phyloP scores from a whole-genome alignment of 2,113 vertebrate species.

The Cyprinodon brontotheroides region DNA sequence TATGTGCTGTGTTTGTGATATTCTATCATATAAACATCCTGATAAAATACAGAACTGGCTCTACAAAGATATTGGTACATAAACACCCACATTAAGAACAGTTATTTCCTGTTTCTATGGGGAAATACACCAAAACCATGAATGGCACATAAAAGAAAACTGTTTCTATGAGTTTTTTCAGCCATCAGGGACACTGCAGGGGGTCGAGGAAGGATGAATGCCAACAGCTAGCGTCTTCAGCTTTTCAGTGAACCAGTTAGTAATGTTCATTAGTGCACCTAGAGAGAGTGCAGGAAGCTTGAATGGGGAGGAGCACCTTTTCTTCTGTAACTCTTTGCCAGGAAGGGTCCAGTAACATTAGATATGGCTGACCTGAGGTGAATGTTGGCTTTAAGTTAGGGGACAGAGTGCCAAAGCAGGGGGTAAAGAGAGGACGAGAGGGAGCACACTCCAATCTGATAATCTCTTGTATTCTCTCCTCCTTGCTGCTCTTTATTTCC shows the following conservation, averaged over 20 bases:
- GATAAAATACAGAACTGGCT: not conserved
- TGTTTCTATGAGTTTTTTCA: conserved; percentile 46
- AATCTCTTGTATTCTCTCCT: conserved; percentile 77
- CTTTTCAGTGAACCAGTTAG: conserved; percentile 71
- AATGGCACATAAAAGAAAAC: conserved; percentile 64
- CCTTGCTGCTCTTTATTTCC: conserved; percentile 70
- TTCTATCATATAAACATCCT: not conserved
- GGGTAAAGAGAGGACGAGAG: conserved; percentile 31
- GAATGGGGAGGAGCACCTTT: conserved; percentile 62
- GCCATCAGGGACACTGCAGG: conserved; percentile 22
- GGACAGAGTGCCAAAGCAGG: conserved; percentile 31
- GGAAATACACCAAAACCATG: conserved; percentile 45
- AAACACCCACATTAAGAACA: conserved; percentile 1
- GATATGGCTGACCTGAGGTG: conserved; percentile 79
- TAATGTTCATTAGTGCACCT: conserved; percentile 82
- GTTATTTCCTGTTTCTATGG: conserved; percentile 46
- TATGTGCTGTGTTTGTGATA: not conserved
- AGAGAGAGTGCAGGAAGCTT: conserved; percentile 43
- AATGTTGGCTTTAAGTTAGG: conserved; percentile 65
- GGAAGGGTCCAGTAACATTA: conserved; percentile 68
- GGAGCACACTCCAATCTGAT: conserved; percentile 58
- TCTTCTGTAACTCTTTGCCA: conserved; percentile 63
- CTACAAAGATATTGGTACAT: not conserved
- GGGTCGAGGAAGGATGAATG: conserved; percentile 25
- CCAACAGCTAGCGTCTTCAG: conserved; percentile 53